Conservation (phyloP, 2,888 invertebrate genomes). For the Epiblema foenella region DNA sequence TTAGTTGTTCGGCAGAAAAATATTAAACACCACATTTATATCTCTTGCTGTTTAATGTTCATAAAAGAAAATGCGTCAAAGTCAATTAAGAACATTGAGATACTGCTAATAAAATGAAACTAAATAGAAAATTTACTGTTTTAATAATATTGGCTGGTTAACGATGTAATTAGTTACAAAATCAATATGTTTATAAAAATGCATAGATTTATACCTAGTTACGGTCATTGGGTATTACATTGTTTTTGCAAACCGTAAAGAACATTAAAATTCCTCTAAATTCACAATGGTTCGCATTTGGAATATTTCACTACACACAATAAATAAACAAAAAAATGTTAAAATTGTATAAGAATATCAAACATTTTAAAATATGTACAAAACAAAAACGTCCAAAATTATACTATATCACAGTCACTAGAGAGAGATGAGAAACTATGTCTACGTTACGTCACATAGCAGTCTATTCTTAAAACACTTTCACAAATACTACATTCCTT, state of each 20-base stretch:
- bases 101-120: slow-evolving; percentile 50
- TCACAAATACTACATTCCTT: slow-evolving; percentile 67
- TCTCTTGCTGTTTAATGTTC: background rate
- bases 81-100: no score
- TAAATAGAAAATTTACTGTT: slow-evolving; percentile 62
- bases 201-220: slow-evolving; percentile 49
- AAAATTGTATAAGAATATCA: slow-evolving; percentile 84
- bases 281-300: slow-evolving; percentile 52
- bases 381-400: slow-evolving; percentile 75
- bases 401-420: slow-evolving; percentile 85
- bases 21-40: background rate
- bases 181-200: slow-evolving; percentile 54
- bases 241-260: slow-evolving; percentile 60
- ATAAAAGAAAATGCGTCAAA: background rate
- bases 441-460: slow-evolving; percentile 70
- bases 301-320: slow-evolving; percentile 62
- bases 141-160: slow-evolving; percentile 66
- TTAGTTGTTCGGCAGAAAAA: background rate
- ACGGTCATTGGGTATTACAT: slow-evolving; percentile 56
- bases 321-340: slow-evolving; percentile 73
- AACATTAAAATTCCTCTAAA: slow-evolving; percentile 51
- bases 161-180: slow-evolving; percentile 57
- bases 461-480: slow-evolving; percentile 76
- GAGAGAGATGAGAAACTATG: slow-evolving; percentile 76
- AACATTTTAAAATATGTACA: slow-evolving; percentile 78